These are phyloP conservation scores for Ips typographus DNA, from an alignment of 1,140 invertebrate species.

Conservation along the genomic window DNA sequence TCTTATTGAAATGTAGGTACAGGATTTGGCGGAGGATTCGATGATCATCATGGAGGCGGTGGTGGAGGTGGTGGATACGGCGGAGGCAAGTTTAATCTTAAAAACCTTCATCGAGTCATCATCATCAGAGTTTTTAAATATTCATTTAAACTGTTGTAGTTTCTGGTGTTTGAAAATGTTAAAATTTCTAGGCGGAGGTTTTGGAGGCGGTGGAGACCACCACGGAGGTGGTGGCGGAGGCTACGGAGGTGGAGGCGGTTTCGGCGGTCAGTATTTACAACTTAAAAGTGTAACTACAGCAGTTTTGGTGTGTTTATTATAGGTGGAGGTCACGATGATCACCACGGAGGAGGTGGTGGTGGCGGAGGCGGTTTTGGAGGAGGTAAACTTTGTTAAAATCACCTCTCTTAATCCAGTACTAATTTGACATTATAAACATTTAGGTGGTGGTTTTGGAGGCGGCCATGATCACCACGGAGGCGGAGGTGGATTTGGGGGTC, in stretches of 20 bases:
- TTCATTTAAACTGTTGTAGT: no score
- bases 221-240: slow-evolving; percentile 24
- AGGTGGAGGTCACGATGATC: slow-evolving; percentile 16
- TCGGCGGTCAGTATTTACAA: neutral
- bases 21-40: slow-evolving; percentile 33
- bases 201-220: slow-evolving; percentile 22
- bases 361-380: slow-evolving; percentile 32
- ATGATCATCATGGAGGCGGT: slow-evolving; percentile 35
- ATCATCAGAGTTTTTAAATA: no score
- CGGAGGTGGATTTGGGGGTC: slow-evolving; percentile 11
- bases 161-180: neutral
- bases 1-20: neutral
- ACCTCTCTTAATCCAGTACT: neutral
- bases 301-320: no score
- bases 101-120: no score
- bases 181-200: slow-evolving; percentile 13
- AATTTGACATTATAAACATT: slow-evolving; percentile 4
- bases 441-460: slow-evolving; percentile 25
- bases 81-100: slow-evolving; percentile 11
- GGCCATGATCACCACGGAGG: slow-evolving; percentile 35
- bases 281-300: no score
- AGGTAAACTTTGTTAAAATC: neutral
- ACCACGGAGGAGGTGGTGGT: slow-evolving; percentile 32
- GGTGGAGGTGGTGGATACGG: slow-evolving; percentile 28
- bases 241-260: slow-evolving; percentile 19